phyloP scores from a whole-genome alignment of 2,797 vertebrate genomes.

The Argentina silus region DNA sequence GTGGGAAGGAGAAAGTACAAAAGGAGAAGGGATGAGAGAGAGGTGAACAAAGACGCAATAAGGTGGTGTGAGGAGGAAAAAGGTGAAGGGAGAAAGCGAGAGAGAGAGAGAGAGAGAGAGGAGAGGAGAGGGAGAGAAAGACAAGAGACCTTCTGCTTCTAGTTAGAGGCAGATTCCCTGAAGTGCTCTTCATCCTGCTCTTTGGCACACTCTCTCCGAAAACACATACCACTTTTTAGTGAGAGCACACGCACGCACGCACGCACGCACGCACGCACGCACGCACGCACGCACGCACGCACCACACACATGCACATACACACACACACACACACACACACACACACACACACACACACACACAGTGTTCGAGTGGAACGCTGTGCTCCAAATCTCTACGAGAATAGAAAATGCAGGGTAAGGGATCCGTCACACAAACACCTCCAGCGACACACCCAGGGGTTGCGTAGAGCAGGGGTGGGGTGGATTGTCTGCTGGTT shows the following conservation, averaged over 20 bases:
- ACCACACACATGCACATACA: background rate
- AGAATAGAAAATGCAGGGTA: too few species aligned
- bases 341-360: background rate
- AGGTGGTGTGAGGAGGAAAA: background rate
- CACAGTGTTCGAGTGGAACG: too few species aligned
- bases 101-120: slow-evolving; percentile 10
- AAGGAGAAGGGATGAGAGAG: slow-evolving; percentile 5
- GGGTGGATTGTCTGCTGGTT: slow-evolving; percentile 26
- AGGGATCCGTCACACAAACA: too few species aligned
- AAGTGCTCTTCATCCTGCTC: slow-evolving; percentile 11
- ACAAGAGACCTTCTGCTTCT: slow-evolving; percentile 14
- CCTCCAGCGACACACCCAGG: too few species aligned
- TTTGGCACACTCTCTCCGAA: slow-evolving; percentile 15
- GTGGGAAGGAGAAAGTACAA: background rate
- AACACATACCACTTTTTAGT: background rate
- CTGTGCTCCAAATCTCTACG: too few species aligned
- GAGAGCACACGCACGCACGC: background rate
- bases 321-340: too few species aligned
- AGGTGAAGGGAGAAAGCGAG: background rate
- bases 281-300: slow-evolving; percentile 22
- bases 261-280: background rate
- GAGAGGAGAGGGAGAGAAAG: slow-evolving; percentile 11
- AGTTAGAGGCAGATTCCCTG: slow-evolving; percentile 19
- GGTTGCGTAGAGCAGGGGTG: background rate
- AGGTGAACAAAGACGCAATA: background rate